These are phyloP conservation scores for Acanthosepion pharaonis DNA, from an alignment of 2,888 invertebrate species.

Conservation along the genomic window DNA sequence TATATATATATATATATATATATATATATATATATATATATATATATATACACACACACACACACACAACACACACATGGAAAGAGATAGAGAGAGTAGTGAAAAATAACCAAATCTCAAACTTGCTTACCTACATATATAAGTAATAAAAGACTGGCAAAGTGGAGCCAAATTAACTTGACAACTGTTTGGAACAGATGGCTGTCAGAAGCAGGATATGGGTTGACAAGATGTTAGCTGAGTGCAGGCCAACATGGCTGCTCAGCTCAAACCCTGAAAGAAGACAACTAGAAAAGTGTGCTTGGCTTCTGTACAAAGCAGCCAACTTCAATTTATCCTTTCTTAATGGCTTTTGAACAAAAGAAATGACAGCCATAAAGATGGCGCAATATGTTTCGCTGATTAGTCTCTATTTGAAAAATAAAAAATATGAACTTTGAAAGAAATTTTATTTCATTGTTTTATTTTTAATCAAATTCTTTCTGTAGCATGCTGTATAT, in stretches of 20 bases:
- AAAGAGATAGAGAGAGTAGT: no score
- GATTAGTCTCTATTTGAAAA: neutral
- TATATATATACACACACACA: no score
- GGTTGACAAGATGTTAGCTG: neutral
- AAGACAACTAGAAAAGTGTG: neutral
- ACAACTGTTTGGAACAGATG: neutral
- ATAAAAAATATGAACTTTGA: no score
- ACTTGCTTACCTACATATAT: no score
- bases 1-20: no score
- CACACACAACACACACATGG: no score
- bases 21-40: no score
- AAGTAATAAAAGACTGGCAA: no score
- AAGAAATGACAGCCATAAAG: constrained; percentile 18
- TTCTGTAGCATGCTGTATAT: neutral
- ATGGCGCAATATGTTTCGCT: neutral
- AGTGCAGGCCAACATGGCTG: neutral
- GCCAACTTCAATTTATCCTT: neutral
- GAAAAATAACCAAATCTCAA: no score
- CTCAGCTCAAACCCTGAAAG: neutral
- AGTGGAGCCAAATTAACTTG: neutral
- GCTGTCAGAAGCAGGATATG: neutral
- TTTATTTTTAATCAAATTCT: no score
- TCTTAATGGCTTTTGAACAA: neutral
- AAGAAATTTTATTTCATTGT: no score
- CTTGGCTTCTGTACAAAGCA: neutral